A percentile compares a stretch with the other conserved stretches of the same genome.
Evolutionary conservation across 2,888 invertebrate species (phyloP).

Genomic region (Tetranychus truncatus): DNA sequence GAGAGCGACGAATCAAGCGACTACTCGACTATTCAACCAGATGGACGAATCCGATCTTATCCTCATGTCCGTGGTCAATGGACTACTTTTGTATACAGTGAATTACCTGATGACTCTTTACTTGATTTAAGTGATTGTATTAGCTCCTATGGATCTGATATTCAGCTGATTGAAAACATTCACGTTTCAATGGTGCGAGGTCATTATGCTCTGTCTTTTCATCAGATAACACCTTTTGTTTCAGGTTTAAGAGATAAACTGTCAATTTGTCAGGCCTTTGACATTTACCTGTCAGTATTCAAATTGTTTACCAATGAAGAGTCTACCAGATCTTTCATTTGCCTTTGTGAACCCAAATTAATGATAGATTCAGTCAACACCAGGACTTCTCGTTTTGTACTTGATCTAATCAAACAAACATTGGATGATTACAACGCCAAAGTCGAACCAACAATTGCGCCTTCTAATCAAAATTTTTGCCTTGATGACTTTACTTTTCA

Average conservation of each 20-base stretch:
- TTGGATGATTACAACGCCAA: background rate
- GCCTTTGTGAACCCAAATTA: slow-evolving; percentile 6
- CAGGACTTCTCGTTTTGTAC: background rate
- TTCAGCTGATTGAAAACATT: background rate
- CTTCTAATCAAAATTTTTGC: background rate
- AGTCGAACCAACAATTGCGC: background rate
- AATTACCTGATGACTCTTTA: background rate
- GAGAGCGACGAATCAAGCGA: background rate
- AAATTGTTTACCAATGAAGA: slow-evolving; percentile 9
- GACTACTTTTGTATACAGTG: background rate
- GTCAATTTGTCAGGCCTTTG: background rate
- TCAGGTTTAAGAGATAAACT: background rate
- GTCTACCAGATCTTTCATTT: background rate
- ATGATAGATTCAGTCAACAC: slow-evolving; percentile 4
- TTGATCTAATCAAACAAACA: background rate
- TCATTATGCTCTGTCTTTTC: slow-evolving; percentile 4
- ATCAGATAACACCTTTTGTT: slow-evolving; percentile 8
- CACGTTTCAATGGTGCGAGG: background rate
- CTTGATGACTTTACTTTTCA: slow-evolving; percentile 6
- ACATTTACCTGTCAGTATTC: background rate
- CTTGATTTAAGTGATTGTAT: background rate
- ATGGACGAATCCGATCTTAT: slow-evolving; percentile 3
- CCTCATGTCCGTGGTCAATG: slow-evolving; percentile 4
- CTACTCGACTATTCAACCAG: background rate
- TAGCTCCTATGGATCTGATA: too few relatives aligned